A percentile compares a stretch with the other conserved stretches of the same genome.
These are phyloP conservation scores for Clarias batrachus DNA, from an alignment of 2,113 vertebrate species.

Conservation along the genomic window DNA sequence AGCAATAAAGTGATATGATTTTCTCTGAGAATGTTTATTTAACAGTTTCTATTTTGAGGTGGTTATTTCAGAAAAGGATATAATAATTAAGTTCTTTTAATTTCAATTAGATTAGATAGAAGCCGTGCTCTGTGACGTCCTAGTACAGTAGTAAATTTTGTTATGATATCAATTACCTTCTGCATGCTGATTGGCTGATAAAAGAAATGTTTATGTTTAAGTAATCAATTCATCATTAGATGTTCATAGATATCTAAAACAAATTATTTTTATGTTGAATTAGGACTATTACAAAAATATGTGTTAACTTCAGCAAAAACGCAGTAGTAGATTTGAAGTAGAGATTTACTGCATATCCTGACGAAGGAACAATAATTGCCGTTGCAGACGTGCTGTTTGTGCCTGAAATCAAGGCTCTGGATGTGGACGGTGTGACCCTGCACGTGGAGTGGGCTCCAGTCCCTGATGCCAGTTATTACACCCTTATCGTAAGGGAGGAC, in stretches of 20 bases:
- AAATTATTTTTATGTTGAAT: background rate
- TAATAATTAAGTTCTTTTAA: background rate
- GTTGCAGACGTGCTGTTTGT: conserved; percentile 55
- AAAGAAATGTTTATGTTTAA: background rate
- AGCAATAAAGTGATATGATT: background rate
- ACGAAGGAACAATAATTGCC: background rate
- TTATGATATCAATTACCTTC: background rate
- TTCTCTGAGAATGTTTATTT: background rate
- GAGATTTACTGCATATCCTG: background rate
- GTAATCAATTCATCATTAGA: background rate
- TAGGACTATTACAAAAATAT: background rate
- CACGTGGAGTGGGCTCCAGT: conserved; percentile 63
- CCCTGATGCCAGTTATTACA: conserved; percentile 56
- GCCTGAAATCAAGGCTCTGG: conserved; percentile 63
- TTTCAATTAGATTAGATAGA: background rate
- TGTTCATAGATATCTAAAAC: background rate
- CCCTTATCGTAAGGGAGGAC: conserved; percentile 57
- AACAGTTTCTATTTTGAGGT: background rate
- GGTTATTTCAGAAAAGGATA: background rate
- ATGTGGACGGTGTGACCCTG: conserved; percentile 58
- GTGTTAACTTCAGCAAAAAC: background rate
- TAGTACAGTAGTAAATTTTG: background rate
- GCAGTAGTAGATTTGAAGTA: too few species aligned
- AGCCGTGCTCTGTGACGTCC: background rate
- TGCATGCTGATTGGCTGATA: background rate